Base-by-base conservation (phyloP, 2,797 vertebrate genomes). In the Zenarchopterus dispar region DNA sequence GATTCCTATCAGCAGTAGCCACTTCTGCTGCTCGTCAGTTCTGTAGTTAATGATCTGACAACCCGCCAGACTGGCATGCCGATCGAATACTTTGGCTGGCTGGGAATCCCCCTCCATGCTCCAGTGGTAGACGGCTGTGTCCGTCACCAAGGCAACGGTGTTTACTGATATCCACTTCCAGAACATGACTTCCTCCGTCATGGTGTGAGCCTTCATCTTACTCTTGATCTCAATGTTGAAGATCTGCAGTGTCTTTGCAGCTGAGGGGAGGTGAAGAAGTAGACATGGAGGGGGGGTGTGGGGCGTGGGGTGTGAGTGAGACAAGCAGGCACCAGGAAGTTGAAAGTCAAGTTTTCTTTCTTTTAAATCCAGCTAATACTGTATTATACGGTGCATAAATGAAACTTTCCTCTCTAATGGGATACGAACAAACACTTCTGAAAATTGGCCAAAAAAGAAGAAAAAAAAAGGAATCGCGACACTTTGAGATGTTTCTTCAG, bases 201-300 rank as follows among this genome's bases (percentile, higher is more conserved):
- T 96, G 0, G 94, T 95, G 84, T 98, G 95, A 58, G 96, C 95
- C 90, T 97, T 98, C 93, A 97, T 91, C 90, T 97, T 98, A 71
- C 95, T 98, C 92, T 97, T 98, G 94, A 96, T 97, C 88, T 97
- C 97, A 64, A 97, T 97, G 90, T 97, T 98, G 88, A 98, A 97
- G 78, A 97, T 97, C 82, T 97, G 97, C 78, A 98, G 94, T 0
- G 94, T 97, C 90, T 97, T 97, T 60, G 95, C 96, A 56, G 96
- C 96, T 98, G 81, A 70, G 33, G 46, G 33, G 33, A 50, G 31
- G 64, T 24, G n/a, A 48, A 50, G 24, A 50, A 45, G 36, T 13
- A 60, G 17, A 50, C 28, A 8, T 36, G 31, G 6, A 8, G 19
- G 1, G 28, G 28, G 24, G 24, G 24, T 26, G 9, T 36, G 31